Evolutionary conservation across 2,113 vertebrate genomes (phyloP).

Genomic region (Thermophis baileyi): DNA sequence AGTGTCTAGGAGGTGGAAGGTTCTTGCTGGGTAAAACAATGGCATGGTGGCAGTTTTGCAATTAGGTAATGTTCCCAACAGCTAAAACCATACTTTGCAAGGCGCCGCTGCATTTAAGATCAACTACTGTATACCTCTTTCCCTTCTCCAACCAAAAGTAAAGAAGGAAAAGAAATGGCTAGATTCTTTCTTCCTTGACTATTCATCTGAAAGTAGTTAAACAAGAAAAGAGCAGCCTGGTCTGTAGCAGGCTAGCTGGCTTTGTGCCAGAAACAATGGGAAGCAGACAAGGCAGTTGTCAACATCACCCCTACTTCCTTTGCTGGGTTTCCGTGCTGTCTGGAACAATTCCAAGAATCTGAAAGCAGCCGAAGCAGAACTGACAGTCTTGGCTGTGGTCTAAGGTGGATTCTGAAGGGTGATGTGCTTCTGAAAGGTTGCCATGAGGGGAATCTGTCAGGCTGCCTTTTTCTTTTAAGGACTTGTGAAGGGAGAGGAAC

Average conservation of each 20-base stretch:
- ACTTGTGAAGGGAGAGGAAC: not conserved
- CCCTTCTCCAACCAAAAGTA: not conserved
- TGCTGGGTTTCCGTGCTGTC: not conserved
- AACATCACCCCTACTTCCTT: not conserved
- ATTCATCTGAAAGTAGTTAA: not conserved
- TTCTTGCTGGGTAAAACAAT: not conserved
- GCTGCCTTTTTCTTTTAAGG: not conserved
- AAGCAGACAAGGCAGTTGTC: not conserved
- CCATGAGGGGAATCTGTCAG: not conserved
- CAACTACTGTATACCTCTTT: not conserved
- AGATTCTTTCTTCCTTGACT: not conserved
- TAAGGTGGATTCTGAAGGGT: not conserved
- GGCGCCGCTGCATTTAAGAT: not conserved
- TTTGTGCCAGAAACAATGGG: not conserved
- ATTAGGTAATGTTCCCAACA: not conserved
- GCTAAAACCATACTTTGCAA: not conserved
- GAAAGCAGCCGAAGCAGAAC: not conserved
- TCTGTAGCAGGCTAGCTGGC: not conserved
- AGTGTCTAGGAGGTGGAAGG: not conserved
- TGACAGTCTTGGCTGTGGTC: not conserved
- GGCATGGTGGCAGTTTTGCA: not conserved
- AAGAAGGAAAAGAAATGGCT: not conserved
- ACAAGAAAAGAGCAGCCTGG: not conserved
- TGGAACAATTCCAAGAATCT: not conserved
- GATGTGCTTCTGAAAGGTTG: not conserved